Conservation (phyloP, 1,140 invertebrate genomes). For the Hestina assimilis region DNA sequence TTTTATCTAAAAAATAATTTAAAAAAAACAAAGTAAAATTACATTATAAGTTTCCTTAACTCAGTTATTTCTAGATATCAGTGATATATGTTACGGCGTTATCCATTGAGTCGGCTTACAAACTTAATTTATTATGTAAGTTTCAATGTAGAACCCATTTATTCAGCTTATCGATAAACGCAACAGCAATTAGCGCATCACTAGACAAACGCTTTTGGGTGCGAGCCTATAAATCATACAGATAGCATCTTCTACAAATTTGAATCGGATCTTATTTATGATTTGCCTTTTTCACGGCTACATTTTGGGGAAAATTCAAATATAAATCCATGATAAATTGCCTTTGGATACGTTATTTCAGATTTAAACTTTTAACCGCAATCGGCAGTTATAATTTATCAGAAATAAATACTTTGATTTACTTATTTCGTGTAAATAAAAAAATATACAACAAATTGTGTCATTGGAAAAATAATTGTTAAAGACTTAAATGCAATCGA, state of each 20-base stretch:
- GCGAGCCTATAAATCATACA: conserved; percentile 77
- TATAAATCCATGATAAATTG: conserved; percentile 74
- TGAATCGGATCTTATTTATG: conserved; percentile 79
- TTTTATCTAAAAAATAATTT: background rate
- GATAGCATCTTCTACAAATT: conserved; percentile 80
- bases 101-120: conserved; percentile 9
- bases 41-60: background rate
- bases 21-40: background rate
- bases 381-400: conserved; percentile 9
- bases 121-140: conserved; percentile 24
- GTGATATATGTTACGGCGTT: conserved; percentile 1
- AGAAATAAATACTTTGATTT: background rate
- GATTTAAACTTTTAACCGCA: conserved; percentile 51
- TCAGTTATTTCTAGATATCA: background rate
- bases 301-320: conserved; percentile 73
- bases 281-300: conserved; percentile 78
- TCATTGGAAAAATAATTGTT: background rate
- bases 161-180: conserved; percentile 59
- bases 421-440: too few relatives aligned
- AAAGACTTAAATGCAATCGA: conserved; percentile 1
- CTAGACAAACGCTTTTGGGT: conserved; percentile 73
- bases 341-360: conserved; percentile 56
- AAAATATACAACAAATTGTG: too few relatives aligned
- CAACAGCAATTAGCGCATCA: conserved; percentile 69
- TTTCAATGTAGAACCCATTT: conserved; percentile 22